A percentile compares a stretch with the other conserved stretches of the same genome.
Conservation (phyloP, 2,888 invertebrate species). For the Doris montereyensis region DNA sequence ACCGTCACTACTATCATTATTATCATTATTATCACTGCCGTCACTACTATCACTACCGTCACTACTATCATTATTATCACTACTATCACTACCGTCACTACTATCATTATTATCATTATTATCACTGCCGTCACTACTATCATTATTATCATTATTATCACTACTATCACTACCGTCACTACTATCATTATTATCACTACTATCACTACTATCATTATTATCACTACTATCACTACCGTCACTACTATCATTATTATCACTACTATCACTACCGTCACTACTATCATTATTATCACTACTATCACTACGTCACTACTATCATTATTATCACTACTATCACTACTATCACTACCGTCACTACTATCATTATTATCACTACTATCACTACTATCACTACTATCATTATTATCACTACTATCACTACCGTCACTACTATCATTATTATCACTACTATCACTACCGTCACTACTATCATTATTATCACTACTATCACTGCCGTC, state of each 20-base stretch:
- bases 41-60: neutral
- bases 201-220: neutral
- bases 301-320: neutral
- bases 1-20: neutral
- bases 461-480: neutral
- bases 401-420: neutral
- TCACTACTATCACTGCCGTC: neutral
- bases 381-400: slow-evolving; percentile 9
- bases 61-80: neutral
- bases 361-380: slow-evolving; percentile 26
- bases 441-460: neutral
- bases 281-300: neutral
- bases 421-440: neutral
- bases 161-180: neutral
- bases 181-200: neutral
- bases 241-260: neutral
- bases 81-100: neutral
- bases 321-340: slow-evolving; percentile 11
- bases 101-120: neutral
- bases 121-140: neutral
- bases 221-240: neutral
- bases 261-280: neutral
- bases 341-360: slow-evolving; percentile 29
- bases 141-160: neutral
- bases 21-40: neutral